phyloP scores from a whole-genome alignment of 2,888 invertebrate genomes.

The Callimorpha dominula region DNA sequence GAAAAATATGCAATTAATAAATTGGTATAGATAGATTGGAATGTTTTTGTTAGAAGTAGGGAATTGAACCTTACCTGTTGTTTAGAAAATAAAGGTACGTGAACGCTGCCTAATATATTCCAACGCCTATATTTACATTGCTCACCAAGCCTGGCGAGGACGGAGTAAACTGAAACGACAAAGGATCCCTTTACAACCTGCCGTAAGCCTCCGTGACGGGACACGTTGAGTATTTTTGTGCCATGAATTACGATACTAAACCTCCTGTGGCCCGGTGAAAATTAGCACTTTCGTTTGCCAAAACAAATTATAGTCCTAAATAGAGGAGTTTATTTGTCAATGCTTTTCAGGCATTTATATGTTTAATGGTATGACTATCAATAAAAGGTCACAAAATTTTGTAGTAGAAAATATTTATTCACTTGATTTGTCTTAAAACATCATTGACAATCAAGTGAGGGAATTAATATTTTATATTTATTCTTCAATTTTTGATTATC shows the following conservation, averaged over 20 bases:
- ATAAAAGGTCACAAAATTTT: too few relatives aligned
- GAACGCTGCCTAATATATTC: not conserved
- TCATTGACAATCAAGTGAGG: too few relatives aligned
- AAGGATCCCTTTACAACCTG: not conserved
- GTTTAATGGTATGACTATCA: not conserved
- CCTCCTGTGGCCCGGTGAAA: not conserved
- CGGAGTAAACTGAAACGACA: not conserved
- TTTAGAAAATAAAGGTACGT: not conserved
- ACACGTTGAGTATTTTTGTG: not conserved
- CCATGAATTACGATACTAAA: not conserved
- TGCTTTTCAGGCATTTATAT: not conserved
- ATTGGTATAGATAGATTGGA: too few relatives aligned
- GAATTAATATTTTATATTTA: not conserved
- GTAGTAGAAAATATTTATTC: too few relatives aligned
- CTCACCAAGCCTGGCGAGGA: not conserved
- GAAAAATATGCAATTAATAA: too few relatives aligned
- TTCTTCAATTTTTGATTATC: not conserved
- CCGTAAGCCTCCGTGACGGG: not conserved
- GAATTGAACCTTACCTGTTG: too few relatives aligned
- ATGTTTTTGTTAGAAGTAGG: too few relatives aligned
- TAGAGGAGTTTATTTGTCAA: too few relatives aligned
- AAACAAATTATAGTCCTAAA: not conserved
- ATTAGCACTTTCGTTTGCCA: not conserved
- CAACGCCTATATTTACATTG: not conserved
- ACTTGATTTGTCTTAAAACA: too few relatives aligned